These are phyloP conservation scores for Lydus trimaculatus DNA, from an alignment of 2,888 invertebrate species.

Conservation along the genomic window DNA sequence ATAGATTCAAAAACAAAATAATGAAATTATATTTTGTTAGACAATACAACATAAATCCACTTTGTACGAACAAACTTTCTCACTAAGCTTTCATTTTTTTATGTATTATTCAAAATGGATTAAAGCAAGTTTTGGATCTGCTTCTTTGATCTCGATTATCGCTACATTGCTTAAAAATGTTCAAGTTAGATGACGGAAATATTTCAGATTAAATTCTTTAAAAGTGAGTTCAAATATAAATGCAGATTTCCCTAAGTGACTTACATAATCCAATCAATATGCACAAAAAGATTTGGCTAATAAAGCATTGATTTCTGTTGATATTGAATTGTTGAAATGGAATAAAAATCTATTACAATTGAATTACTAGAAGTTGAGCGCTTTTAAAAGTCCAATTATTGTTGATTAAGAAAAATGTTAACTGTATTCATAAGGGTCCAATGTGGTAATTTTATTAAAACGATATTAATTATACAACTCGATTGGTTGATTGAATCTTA, in stretches of 20 bases:
- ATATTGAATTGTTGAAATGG: neutral
- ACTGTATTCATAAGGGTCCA: neutral
- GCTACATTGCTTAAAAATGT: neutral
- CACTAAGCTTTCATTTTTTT: neutral
- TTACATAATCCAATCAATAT: too few species aligned
- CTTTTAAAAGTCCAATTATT: conserved; percentile 21
- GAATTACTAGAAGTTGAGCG: too few species aligned
- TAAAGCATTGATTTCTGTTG: too few species aligned
- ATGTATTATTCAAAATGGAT: neutral
- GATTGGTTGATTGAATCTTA: too few species aligned
- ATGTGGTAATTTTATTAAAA: too few species aligned
- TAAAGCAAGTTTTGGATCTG: neutral
- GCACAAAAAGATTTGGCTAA: too few species aligned
- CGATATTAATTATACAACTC: too few species aligned
- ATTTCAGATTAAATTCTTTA: conserved; percentile 8
- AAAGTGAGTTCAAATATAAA: neutral
- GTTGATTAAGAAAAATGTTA: conserved; percentile 29
- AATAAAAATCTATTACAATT: neutral
- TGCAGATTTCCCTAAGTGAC: too few species aligned
- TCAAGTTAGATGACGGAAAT: neutral
- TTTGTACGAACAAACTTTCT: too few species aligned
- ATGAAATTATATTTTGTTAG: too few species aligned
- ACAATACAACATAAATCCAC: too few species aligned
- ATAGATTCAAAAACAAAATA: neutral
- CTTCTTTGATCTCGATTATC: neutral